Evolutionary conservation across 2,888 invertebrate species (phyloP).

Genomic region (Lasioglossum vierecki): DNA sequence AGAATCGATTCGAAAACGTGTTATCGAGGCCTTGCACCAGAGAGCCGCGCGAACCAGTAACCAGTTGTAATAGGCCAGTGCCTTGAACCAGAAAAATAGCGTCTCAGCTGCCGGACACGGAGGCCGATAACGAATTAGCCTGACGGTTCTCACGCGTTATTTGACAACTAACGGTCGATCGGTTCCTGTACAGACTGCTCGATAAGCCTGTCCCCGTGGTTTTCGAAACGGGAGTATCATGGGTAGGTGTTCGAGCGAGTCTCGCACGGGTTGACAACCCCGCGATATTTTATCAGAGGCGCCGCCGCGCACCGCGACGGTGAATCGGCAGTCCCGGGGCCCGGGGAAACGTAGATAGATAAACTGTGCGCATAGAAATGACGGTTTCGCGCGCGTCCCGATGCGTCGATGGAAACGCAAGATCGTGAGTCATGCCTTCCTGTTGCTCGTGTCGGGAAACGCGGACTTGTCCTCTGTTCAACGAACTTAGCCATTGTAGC

Average conservation of each 20-base stretch:
- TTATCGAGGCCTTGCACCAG: slow-evolving; percentile 5
- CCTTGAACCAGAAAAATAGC: slow-evolving; percentile 30
- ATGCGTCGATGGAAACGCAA: slow-evolving; percentile 27
- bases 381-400: slow-evolving; percentile 29
- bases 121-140: background rate
- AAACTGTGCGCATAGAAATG: slow-evolving; percentile 40
- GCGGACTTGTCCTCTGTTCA: background rate
- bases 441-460: background rate
- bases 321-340: slow-evolving; percentile 2
- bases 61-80: background rate
- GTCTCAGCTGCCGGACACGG: background rate
- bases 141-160: slow-evolving; percentile 15
- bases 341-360: slow-evolving; percentile 29
- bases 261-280: slow-evolving; percentile 49
- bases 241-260: background rate
- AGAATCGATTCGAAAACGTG: background rate
- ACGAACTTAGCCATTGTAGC: background rate
- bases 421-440: slow-evolving; percentile 14
- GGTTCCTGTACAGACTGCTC: background rate
- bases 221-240: background rate
- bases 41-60: background rate
- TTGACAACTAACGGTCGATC: slow-evolving; percentile 34
- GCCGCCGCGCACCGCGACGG: background rate
- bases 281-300: slow-evolving; percentile 40
- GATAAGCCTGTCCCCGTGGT: slow-evolving; percentile 15